Evolutionary conservation across 2,113 vertebrate genomes (phyloP), one percentile per base, ranked within the genome.

Genomic region (Myrmecophaga tridactyla): DNA sequence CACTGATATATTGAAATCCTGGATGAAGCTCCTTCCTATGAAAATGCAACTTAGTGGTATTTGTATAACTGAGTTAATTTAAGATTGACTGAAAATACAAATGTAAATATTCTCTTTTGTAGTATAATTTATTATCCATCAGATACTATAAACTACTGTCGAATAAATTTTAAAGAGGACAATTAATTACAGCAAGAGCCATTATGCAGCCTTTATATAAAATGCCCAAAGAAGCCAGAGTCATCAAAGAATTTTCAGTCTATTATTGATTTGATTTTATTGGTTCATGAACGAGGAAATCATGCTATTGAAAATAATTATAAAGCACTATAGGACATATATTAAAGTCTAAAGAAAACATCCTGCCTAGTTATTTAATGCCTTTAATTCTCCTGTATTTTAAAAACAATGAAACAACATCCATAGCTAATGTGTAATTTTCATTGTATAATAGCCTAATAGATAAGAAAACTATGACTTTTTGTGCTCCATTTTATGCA

Each of bases 101-200:
- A 48, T 89, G 8, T 29, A 86, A 88, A 81, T 75, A 83, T 86
- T 89, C 31, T 76, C 60, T 72, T n/a, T 48, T 94, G 46, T 58
- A 39, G 51, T 94, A 63, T 92, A 90, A 95, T 92, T 84, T 96
- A 76, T 95, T 96, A 3, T 93, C 23, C 84, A 94, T 92, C 58
- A 97, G 56, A 36, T 94, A 76, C 43, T 96, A 86, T 92, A 95
- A 84, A 18, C 21, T 95, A 93, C 17, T 90, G 96, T 78, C 76
- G 36, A 96, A 97, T 60, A 89, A 94, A 60, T 94, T 98, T 96
- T 94, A 29, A 75, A 96, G 93, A 18, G 20, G 3, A 53, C 29
- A 96, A 89, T 94, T 95, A 97, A 48, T 97, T 97, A 97, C 81
- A 93, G 56, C 76, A 95, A 43, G 94, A 93, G 85, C 6, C 20